phyloP scores from a whole-genome alignment of 2,113 vertebrate genomes.

The Hemibates koningsi region DNA sequence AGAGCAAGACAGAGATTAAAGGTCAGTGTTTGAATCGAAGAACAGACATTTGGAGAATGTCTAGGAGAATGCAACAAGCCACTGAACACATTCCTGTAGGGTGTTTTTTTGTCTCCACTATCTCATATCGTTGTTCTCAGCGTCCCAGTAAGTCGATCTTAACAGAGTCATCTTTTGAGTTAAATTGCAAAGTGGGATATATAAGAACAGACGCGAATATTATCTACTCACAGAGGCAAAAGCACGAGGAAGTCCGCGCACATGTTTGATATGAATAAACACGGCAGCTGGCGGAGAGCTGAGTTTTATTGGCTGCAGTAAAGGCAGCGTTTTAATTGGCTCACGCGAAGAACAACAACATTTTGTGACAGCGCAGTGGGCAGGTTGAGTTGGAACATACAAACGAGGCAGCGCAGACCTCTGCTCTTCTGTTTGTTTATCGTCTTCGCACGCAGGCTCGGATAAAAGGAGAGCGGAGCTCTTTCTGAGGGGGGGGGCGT shows the following conservation, averaged over 20 bases:
- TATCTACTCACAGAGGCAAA: neutral
- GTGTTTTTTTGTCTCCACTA: neutral
- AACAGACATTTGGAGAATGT: neutral
- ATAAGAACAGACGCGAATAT: neutral
- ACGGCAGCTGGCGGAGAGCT: neutral
- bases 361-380: neutral
- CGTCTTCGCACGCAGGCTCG: neutral
- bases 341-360: conserved; percentile 6
- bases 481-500: neutral
- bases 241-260: neutral
- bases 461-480: neutral
- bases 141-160: neutral
- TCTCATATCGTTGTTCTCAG: neutral
- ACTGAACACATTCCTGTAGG: neutral
- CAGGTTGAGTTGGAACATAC: neutral
- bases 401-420: neutral
- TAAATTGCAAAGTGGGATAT: neutral
- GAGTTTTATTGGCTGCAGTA: neutral
- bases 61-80: neutral
- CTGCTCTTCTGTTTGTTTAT: neutral
- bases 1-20: neutral
- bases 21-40: neutral
- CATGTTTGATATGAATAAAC: neutral
- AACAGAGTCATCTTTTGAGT: neutral
- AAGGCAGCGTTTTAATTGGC: conserved; percentile 27